Percentiles rank a stretch among this genome's conserved stretches.
phyloP scores from a whole-genome alignment of 2,113 vertebrate species.

The Cyprinodon variegatus region DNA sequence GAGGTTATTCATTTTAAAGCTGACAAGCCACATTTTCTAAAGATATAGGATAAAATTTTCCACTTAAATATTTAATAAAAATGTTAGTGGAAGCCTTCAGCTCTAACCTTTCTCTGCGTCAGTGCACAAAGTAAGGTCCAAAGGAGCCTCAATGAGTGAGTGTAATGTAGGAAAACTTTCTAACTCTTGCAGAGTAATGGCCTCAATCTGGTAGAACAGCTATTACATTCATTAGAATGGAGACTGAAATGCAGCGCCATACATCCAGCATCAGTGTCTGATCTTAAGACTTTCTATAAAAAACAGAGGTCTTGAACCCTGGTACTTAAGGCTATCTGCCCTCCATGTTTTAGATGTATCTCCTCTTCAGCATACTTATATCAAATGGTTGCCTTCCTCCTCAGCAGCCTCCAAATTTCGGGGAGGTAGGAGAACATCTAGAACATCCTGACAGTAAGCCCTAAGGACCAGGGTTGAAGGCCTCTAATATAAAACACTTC shows the following conservation, averaged over 20 bases:
- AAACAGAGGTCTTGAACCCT: too few species aligned
- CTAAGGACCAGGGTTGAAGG: too few species aligned
- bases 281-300: neutral
- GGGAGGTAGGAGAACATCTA: too few species aligned
- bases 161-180: neutral
- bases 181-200: neutral
- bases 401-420: too few species aligned
- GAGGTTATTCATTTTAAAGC: neutral
- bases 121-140: neutral
- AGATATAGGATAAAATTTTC: too few species aligned
- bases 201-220: neutral
- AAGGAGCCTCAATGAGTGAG: neutral
- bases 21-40: neutral
- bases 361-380: too few species aligned
- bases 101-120: neutral
- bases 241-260: neutral
- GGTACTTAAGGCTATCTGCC: too few species aligned
- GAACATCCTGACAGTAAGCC: too few species aligned
- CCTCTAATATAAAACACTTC: neutral
- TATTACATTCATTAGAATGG: neutral
- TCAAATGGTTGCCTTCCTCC: too few species aligned
- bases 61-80: neutral
- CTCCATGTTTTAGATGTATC: too few species aligned
- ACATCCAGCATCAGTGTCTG: neutral
- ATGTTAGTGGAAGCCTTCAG: too few species aligned